Evolutionary conservation across 1,140 invertebrate species (phyloP), one percentile per base, ranked within the genome.

Genomic region (Linepithema humile): DNA sequence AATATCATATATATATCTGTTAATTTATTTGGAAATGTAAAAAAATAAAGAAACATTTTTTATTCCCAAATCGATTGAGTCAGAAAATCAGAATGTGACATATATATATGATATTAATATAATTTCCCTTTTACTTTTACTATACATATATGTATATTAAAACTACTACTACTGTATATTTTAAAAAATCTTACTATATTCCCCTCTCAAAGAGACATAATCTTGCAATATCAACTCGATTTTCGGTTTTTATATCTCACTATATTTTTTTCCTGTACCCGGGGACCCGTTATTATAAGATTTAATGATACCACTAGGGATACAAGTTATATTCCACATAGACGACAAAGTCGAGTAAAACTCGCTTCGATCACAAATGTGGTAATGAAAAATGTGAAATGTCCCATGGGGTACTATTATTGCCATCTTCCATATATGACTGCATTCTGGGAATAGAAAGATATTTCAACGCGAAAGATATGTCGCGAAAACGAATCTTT

Each of bases 321-420:
- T 55, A 26, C 35, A 57, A 2, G 1, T 5, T 6, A 26, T 5
- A 23, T 57, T 59, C n/a, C n/a, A 3, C 6, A 45, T n/a, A 50
- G n/a, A n/a, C 17, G 9, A 29, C 17, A 35, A 38, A 55, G 73
- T 26, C 20, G 50, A 75, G 60, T 38, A 50, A 59, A 55, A 82
- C 5, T 9, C 23, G 35, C 40, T 26, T 48, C 43, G 26, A 86
- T 84, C 57, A 72, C 67, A n/a, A n/a, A 43, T 17, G 35, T 40
- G 20, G 23, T 55, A 55, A 78, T 85, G 60, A 73, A 32, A 65
- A 84, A 86, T 32, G 40, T 45, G 69, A 87, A 74, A 40, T 0
- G n/a, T 65, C 64, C 3, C 45, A 10, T 3, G 29, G 23, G 82
- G 40, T 23, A 23, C n/a, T 32, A 43, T 77, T 83, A 77, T 83